Base-by-base conservation (phyloP, 2,888 invertebrate species). In the Eupsilia transversa region DNA sequence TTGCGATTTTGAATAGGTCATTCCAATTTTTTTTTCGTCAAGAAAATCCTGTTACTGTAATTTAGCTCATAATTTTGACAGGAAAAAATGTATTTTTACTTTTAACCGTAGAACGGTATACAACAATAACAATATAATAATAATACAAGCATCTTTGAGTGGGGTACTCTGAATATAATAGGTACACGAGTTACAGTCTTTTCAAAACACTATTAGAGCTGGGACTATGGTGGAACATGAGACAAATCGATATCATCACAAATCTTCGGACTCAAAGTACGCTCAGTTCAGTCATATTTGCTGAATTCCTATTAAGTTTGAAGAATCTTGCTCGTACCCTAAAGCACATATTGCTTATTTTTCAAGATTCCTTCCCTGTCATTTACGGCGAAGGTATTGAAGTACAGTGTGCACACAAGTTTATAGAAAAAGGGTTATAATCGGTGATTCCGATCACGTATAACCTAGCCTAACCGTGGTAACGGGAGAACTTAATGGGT, bases 401-500 rank as follows among this genome's bases (percentile, higher is more conserved):
- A 65, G 59, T 35, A 56, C 64, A 54, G 67, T 80, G 60, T 83
- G 71, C 33, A 64, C 75, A 71, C 79, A 77, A 71, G 57, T 72
- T 84, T 72, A 80, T 73, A 54, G 66, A 80, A 84, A 88, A 90
- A 89, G 89, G 91, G 89, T 90, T 87, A 68, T 70, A 80, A 85
- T 89, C 66, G 64, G 27, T 64, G 43, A 91, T 89, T 89, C 89
- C 52, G 82, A 89, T 87, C 91, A 92, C 92, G 92, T 91, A 84
- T 74, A 43, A 41, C 71, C 80, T 77, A 43, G 43, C 71, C 80
- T 77, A 87, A 87, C 88, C 90, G 90, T 88, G 80, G 89, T 90
- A 89, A 90, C 89, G 86, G 87, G 85, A 89, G 80, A 89, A 83
- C 86, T 88, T 92, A 91, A 93, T 92, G 89, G 90, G 79, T 79